Evolutionary conservation across 1,140 invertebrate species (phyloP), one percentile per base, ranked within the genome.

Genomic region (Probaryconus sp.): DNA sequence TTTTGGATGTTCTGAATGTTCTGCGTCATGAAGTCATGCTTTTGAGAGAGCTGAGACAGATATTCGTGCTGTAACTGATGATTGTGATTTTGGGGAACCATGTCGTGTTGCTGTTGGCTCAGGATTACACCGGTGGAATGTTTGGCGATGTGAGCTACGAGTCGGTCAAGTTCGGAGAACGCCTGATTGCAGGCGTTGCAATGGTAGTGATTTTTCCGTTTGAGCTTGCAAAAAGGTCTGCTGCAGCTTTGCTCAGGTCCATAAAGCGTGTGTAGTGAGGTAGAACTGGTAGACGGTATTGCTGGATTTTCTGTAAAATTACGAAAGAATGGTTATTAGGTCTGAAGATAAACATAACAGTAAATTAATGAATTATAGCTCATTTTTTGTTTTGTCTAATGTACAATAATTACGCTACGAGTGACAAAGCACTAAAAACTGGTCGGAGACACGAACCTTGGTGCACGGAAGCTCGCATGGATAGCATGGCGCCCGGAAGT

Each of bases 121-220:
- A 87, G 68, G 3, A 87, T 88, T 2, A 89, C 91, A 6, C 90
- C 89, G 6, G 89, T 90, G 60, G 89, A 92, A 75, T 94, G 92
- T 78, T 93, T 93, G 5, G 91, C 89, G n/a, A 93, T 90, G 80
- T 94, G 92, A 3, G 91, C 89, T 11, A 92, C 88, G 26, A 94
- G 82, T 58, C 90, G 89, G 50, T 93, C 92, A 13, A 92, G 72
- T 65, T 93, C 92, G 1, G 92, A 92, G 79, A 93, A 93, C 2
- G 92, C 92, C 84, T 96, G 94, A 85, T 95, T 95, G 85, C 95
- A 96, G n/a, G 93, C 90, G 78, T 93, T 93, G 84, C 95, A 96
- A 81, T 96, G 95, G 77, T 93, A 95, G 81, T 96, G 95, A 65
- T 94, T 92, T 75, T 93, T 92, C 43, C 94, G 89, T 81, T 96